A percentile compares a stretch with the other conserved stretches of the same genome.
Evolutionary conservation across 2,113 vertebrate species (phyloP).

Genomic region (Butorides virescens): DNA sequence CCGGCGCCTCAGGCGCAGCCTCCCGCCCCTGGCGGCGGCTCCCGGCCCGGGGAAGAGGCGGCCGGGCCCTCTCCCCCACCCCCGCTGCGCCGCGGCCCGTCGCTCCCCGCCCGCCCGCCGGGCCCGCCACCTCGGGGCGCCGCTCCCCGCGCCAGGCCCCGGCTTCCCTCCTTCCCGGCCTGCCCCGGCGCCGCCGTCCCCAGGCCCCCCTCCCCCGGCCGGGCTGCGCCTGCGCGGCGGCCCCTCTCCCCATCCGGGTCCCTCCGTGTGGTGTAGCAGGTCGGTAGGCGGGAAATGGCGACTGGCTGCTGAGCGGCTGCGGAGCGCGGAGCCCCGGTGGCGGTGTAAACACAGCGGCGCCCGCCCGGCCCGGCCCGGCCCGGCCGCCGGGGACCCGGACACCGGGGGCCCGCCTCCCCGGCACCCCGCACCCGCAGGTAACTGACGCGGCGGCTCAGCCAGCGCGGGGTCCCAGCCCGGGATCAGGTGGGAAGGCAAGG

Average conservation of each 20-base stretch:
- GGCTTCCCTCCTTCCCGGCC: background rate
- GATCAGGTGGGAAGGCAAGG: background rate
- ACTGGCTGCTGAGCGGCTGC: conserved; percentile 82
- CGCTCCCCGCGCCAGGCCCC: background rate
- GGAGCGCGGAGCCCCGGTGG: conserved; percentile 34
- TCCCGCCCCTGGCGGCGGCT: background rate
- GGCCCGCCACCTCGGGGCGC: background rate
- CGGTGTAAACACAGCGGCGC: conserved; percentile 46
- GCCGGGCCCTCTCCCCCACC: background rate
- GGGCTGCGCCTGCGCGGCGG: conserved; percentile 68
- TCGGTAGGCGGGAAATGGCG: conserved; percentile 98
- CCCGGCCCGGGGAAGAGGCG: background rate
- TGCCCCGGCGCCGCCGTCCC: background rate
- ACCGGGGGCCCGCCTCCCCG: background rate
- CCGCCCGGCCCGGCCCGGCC: conserved; percentile 26
- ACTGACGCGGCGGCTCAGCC: conserved; percentile 17
- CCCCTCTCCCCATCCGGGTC: conserved; percentile 87
- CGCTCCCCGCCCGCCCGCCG: background rate
- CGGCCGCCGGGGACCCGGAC: conserved; percentile 32
- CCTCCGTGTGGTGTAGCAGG: conserved; percentile 79
- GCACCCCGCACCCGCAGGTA: conserved; percentile 55
- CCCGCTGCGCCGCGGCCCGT: background rate
- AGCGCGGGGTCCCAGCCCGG: conserved; percentile 22
- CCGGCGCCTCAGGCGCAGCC: background rate
- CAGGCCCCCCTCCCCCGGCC: background rate